Percentiles rank a stretch among this genome's conserved stretches.
Evolutionary conservation across 2,113 vertebrate species (phyloP).

Genomic region (Meleagris gallopavo): DNA sequence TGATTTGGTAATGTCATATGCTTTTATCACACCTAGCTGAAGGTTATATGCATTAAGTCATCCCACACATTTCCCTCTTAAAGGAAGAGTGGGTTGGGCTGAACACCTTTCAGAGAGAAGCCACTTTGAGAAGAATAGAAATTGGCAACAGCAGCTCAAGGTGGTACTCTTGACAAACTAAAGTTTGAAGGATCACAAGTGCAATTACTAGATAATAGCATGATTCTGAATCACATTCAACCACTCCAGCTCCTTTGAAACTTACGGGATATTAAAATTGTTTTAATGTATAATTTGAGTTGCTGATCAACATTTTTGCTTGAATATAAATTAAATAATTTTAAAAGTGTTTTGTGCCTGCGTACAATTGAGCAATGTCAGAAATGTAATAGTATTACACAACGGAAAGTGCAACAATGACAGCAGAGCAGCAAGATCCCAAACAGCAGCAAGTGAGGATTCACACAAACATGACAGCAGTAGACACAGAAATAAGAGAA

Average conservation of each 20-base stretch:
- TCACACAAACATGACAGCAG: too few relatives aligned
- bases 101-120: not conserved
- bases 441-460: too few relatives aligned
- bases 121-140: not conserved
- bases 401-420: too few relatives aligned
- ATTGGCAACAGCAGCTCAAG: not conserved
- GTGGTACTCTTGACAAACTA: not conserved
- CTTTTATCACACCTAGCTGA: not conserved
- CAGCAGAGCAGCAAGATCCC: too few relatives aligned
- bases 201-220: not conserved
- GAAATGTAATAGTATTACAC: not conserved
- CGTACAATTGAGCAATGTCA: not conserved
- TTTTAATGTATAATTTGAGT: not conserved
- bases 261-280: not conserved
- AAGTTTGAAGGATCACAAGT: not conserved
- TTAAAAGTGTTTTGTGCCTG: rapidly evolving
- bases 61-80: not conserved
- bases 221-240: not conserved
- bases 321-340: not conserved
- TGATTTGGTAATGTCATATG: not conserved
- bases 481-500: too few relatives aligned
- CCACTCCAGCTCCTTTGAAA: not conserved
- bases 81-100: not conserved
- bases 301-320: not conserved
- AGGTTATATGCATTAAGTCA: not conserved